These are phyloP conservation scores for Sebastes kiyomatsui DNA, from an alignment of 2,797 vertebrate genomes.

Conservation along the genomic window DNA sequence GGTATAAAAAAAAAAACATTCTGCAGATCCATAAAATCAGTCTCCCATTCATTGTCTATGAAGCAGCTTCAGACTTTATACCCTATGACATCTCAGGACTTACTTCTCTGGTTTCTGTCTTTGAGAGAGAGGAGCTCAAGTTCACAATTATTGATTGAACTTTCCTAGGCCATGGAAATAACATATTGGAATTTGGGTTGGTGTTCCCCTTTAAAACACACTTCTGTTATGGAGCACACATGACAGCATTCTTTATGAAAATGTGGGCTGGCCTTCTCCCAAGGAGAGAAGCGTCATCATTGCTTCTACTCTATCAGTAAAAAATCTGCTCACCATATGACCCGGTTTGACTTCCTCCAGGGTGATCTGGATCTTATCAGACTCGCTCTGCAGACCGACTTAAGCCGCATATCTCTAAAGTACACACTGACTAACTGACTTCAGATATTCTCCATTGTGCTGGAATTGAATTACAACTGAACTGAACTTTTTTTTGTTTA, in stretches of 20 bases:
- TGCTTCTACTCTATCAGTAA: not conserved
- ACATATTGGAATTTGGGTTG: too few relatives aligned
- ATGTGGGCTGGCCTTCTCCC: not conserved
- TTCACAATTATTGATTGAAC: too few relatives aligned
- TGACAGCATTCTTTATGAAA: not conserved
- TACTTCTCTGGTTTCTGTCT: too few relatives aligned
- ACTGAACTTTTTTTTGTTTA: too few relatives aligned
- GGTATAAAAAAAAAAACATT: too few relatives aligned
- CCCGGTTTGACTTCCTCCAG: not conserved
- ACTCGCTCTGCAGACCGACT: not conserved
- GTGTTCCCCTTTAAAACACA: not conserved
- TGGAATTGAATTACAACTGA: not conserved
- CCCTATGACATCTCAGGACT: too few relatives aligned
- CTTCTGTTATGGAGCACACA: not conserved
- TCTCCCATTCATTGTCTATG: too few relatives aligned
- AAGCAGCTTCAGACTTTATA: too few relatives aligned
- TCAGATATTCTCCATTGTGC: not conserved
- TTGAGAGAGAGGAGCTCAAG: too few relatives aligned
- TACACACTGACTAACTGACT: not conserved
- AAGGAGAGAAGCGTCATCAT: not conserved
- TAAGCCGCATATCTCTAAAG: not conserved
- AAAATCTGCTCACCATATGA: slow-evolving; percentile 1
- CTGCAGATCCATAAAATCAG: too few relatives aligned
- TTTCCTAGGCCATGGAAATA: too few relatives aligned
- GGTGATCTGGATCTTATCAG: slow-evolving; percentile 4